Base-by-base conservation (phyloP, 2,797 vertebrate genomes). In the Rhabdomys pumilio region DNA sequence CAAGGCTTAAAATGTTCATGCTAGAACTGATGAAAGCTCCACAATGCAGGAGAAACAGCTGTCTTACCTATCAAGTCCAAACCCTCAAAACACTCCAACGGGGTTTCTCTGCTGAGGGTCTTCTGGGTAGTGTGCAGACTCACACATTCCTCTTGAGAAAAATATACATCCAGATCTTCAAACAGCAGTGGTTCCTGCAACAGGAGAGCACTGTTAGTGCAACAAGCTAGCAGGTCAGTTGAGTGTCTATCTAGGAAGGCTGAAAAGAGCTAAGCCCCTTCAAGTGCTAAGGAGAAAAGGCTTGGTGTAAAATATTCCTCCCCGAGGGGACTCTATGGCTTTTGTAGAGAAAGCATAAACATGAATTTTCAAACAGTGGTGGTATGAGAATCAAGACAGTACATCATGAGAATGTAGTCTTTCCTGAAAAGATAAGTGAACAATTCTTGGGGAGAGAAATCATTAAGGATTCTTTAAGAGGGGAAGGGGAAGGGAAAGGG, bases 91-190 rank as follows among this genome's bases (percentile, higher is more conserved):
- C 41, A 19, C 17, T 81, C 90, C 61, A 59, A 22, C 34, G 65
- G 22, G 17, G 1, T 61, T 47, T 93, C 95, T 94, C 63, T 87
- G 69, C 69, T 72, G 67, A 87, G 26, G 72, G 82, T n/a, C 44
- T 47, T 86, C 85, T 84, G 92, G 76, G 47, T 73, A 94, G 96
- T 57, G 0, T 80, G 55, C 50, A 95, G 73, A 96, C 76, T 94
- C 96, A 97, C 97, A 96, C 91, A 96, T 53, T 98, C 87, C 95
- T 98, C 97, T 93, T 97, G 96, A 79, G 96, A 97, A 93, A 97
- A 97, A 92, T 65, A 96, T 50, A 97, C 94, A 41, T 96, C 84
- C 95, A 97, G 91, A 69, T 98, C 94, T 53, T 97, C 96, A 94
- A 93, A 95, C 3, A 97, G 61, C 87, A 85, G 0, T 17, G 87